Evolutionary conservation across 1,140 invertebrate genomes (phyloP), one percentile per base, ranked within the genome.

Genomic region (Lineus longissimus): DNA sequence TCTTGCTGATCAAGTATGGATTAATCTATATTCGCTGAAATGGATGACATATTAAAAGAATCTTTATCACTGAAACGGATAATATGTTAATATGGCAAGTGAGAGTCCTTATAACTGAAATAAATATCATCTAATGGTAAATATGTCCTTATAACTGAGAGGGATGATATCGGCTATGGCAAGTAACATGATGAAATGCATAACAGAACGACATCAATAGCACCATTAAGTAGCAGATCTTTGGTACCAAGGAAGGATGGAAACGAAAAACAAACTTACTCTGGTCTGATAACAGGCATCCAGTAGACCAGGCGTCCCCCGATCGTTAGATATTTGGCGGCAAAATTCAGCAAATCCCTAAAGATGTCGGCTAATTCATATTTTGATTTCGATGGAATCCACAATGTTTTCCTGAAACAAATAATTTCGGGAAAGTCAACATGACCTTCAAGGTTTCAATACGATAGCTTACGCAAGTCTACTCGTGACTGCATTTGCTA

Each of bases 281-380:
- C 68, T 30, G 71, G 69, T 69, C 70, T 74, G 64, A 90, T 89
- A 58, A 95, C 84, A 56, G 95, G 95, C 73, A 95, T 87, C 94
- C 94, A 97, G 82, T 89, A 95, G 0, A 96, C 93, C 17, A 97
- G 81, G 70, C 91, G 82, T 0, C 93, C 90, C 31, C 88, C 86
- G 2, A 92, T 62, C 70, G 83, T 86, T 41, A 98, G 84, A 83
- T 91, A 88, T 64, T 83, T 86, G 0, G 89, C 89, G 4, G 91
- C 86, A 82, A 97, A 95, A 66, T 86, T 83, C 15, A 98, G 80
- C 23, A 98, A 80, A 83, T 97, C 94, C 55, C 82, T 83, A 72
- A 90, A 92, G 40, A 97, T 88, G 66, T 92, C 87, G 1, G 87
- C 84, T 60, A 97, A 80, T 27, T 86, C 86, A 71, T 97, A 97